Conservation (phyloP, 2,888 invertebrate genomes). For the Aphodius granarius region DNA sequence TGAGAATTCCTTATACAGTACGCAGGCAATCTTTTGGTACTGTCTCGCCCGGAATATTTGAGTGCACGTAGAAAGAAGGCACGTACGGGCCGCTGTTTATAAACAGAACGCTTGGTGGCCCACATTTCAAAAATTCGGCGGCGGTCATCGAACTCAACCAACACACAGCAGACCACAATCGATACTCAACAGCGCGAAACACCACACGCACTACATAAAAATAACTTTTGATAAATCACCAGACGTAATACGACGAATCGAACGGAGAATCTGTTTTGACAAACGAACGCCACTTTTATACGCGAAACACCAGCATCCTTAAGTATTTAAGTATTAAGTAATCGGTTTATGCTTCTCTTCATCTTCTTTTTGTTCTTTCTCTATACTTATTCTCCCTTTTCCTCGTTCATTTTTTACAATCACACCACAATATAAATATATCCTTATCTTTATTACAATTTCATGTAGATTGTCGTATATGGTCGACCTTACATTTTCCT, state of each 20-base stretch:
- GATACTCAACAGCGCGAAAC: background rate
- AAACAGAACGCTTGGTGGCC: constrained; percentile 23
- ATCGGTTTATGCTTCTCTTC: background rate
- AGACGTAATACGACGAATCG: background rate
- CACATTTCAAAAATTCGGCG: constrained; percentile 22
- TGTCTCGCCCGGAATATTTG: background rate
- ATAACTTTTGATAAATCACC: background rate
- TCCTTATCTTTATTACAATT: background rate
- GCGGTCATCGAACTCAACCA: constrained; percentile 13
- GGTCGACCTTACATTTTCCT: background rate
- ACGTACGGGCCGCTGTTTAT: background rate
- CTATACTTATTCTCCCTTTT: background rate
- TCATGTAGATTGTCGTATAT: background rate
- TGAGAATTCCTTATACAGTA: background rate
- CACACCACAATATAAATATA: background rate
- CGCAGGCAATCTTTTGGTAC: background rate
- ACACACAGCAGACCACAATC: background rate
- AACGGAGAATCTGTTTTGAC: background rate
- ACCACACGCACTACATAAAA: background rate
- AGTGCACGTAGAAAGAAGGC: background rate
- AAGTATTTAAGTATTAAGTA: background rate
- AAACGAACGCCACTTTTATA: background rate
- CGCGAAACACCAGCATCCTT: background rate
- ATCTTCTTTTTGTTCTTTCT: background rate
- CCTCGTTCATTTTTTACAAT: too few species aligned